These are phyloP conservation scores for Taenioides sp. DNA, from an alignment of 2,797 vertebrate species.

Conservation along the genomic window DNA sequence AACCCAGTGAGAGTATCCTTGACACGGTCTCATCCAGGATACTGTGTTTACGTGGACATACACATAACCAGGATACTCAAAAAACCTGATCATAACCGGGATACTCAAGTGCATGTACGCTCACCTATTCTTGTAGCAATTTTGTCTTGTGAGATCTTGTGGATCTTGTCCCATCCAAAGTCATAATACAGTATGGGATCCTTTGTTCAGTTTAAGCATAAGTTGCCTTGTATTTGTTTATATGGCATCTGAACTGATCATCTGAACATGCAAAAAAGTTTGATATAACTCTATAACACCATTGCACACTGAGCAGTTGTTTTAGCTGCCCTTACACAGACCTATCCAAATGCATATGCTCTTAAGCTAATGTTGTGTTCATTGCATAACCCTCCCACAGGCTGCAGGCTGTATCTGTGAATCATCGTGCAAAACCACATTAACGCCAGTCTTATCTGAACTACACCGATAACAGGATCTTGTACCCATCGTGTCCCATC, in stretches of 20 bases:
- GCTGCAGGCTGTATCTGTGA: constrained; percentile 29
- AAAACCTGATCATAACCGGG: no score
- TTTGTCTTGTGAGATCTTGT: no score
- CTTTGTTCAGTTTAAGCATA: background rate
- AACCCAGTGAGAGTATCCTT: no score
- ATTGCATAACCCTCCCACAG: background rate
- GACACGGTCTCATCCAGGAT: no score
- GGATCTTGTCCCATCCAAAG: no score
- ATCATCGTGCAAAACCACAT: constrained; percentile 45
- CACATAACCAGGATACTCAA: no score
- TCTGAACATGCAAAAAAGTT: no score
- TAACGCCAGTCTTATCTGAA: constrained; percentile 32
- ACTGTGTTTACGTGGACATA: no score
- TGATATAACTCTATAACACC: background rate
- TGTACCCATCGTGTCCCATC: background rate
- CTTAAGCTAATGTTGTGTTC: background rate
- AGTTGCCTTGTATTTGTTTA: background rate
- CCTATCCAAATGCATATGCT: background rate
- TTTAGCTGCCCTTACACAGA: background rate
- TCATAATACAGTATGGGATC: no score
- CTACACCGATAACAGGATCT: background rate
- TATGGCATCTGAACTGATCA: background rate
- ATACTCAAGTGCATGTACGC: no score
- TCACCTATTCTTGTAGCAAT: no score
- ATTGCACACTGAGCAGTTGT: background rate